phyloP scores from a whole-genome alignment of 2,113 vertebrate genomes.

The Cathartes aura region DNA sequence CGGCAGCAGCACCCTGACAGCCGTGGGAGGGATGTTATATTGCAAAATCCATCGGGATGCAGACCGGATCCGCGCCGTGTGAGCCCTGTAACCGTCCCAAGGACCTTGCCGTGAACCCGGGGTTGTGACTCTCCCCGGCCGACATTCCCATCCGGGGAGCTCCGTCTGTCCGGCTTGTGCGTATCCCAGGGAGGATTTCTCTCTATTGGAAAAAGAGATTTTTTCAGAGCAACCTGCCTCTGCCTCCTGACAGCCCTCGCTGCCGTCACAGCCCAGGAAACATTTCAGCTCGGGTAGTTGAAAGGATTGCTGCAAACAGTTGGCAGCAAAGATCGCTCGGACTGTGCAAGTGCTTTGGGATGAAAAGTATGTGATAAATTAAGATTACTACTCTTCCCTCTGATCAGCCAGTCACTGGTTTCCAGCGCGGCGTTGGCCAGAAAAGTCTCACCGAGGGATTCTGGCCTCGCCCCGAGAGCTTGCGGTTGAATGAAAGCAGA shows the following conservation, averaged over 20 bases:
- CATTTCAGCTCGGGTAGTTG: background rate
- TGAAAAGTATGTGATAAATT: slow-evolving; percentile 2
- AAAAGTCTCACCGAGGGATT: background rate
- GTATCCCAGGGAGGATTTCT: background rate
- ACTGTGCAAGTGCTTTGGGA: background rate
- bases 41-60: background rate
- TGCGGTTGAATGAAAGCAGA: slow-evolving; percentile 15
- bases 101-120: background rate
- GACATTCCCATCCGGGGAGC: background rate
- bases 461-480: background rate
- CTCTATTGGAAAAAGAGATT: background rate
- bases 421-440: background rate
- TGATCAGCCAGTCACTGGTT: background rate
- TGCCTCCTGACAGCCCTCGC: background rate
- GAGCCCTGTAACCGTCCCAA: background rate
- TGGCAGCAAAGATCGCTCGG: background rate
- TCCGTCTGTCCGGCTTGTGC: background rate
- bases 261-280: background rate
- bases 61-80: fast-evolving
- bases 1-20: background rate
- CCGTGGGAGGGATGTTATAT: background rate
- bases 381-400: background rate
- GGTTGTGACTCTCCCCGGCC: background rate
- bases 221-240: background rate
- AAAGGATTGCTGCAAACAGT: background rate